Evolutionary conservation across 2,888 invertebrate species (phyloP).

Genomic region (Tanypteryx hageni): DNA sequence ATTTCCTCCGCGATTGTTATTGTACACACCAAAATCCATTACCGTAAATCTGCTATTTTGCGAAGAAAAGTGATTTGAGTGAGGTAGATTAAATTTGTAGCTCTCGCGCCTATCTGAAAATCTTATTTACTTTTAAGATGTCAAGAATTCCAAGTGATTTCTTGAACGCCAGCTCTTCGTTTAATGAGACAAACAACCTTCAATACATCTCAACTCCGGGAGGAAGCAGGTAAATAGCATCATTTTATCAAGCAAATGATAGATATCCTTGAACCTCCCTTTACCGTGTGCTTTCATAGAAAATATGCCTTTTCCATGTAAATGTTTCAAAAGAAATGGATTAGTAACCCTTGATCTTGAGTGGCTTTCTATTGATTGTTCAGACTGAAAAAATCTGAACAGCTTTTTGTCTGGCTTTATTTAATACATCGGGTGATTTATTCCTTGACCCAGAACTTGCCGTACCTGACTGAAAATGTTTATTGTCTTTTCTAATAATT

Average conservation of each 20-base stretch:
- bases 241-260: slow-evolving; percentile 54
- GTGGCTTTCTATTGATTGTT: slow-evolving; percentile 54
- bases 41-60: neutral
- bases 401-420: slow-evolving; percentile 58
- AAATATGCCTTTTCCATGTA: slow-evolving; percentile 54
- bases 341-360: slow-evolving; percentile 57
- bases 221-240: slow-evolving; percentile 60
- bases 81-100: neutral
- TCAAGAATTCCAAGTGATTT: slow-evolving; percentile 63
- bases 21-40: neutral
- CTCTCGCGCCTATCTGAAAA: neutral
- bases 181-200: slow-evolving; percentile 63
- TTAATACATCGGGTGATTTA: slow-evolving; percentile 49
- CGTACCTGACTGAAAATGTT: slow-evolving; percentile 38
- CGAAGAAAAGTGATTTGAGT: neutral
- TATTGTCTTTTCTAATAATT: slow-evolving; percentile 43
- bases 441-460: slow-evolving; percentile 54
- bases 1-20: neutral
- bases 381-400: slow-evolving; percentile 60
- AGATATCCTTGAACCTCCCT: slow-evolving; percentile 55
- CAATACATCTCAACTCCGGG: slow-evolving; percentile 61
- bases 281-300: slow-evolving; percentile 57
- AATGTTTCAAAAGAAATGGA: slow-evolving; percentile 51
- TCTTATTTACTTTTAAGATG: slow-evolving; percentile 53
- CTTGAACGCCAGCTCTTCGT: slow-evolving; percentile 60